A percentile compares a stretch with the other conserved stretches of the same genome.
These are phyloP conservation scores for Cherax quadricarinatus DNA, from an alignment of 1,140 invertebrate species.

Conservation along the genomic window DNA sequence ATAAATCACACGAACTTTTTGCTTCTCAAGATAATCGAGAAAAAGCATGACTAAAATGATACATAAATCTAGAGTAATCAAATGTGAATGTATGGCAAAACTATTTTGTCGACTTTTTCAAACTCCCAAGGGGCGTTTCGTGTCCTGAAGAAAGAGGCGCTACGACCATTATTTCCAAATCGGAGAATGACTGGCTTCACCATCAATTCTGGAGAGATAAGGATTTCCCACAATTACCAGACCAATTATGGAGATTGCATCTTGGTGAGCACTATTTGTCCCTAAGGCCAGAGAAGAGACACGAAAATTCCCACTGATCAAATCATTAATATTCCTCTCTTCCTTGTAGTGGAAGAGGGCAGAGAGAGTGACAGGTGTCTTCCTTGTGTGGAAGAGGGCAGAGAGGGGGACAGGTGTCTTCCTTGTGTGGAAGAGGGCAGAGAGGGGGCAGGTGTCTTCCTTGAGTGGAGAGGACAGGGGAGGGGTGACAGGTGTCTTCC, in stretches of 20 bases:
- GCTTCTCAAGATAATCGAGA: no score
- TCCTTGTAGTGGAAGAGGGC: not conserved
- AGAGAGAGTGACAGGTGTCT: no score
- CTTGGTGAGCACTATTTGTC: not conserved
- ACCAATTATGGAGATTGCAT: not conserved
- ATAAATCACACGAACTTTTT: no score
- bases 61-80: no score
- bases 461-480: no score
- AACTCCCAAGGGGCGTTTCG: not conserved
- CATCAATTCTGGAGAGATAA: conserved; percentile 2
- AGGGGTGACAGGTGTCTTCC: no score
- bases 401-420: not conserved
- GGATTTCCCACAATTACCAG: not conserved
- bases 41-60: no score
- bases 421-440: not conserved
- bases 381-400: not conserved
- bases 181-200: not conserved
- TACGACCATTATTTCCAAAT: not conserved
- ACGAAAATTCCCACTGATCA: not conserved
- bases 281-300: not conserved
- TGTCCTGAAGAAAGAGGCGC: not conserved
- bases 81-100: no score
- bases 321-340: not conserved
- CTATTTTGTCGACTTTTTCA: not conserved
- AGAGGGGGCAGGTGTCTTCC: not conserved